phyloP scores from a whole-genome alignment of 2,888 invertebrate genomes.

The Platycheirus albimanus region DNA sequence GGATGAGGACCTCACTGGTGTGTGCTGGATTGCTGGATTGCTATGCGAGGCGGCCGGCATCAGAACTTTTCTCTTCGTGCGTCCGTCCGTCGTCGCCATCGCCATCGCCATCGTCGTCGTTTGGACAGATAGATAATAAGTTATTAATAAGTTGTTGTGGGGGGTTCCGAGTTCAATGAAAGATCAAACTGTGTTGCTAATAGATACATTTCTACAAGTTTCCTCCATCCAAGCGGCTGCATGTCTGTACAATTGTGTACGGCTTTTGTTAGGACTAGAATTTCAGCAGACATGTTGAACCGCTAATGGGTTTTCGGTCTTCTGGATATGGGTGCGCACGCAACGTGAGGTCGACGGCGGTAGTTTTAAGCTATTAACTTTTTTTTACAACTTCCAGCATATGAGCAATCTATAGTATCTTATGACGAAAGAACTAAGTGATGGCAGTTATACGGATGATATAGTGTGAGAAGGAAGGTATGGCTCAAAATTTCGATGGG shows the following conservation, averaged over 20 bases:
- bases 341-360: conserved; percentile 44
- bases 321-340: conserved; percentile 43
- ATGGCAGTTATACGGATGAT: not conserved
- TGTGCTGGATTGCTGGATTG: not conserved
- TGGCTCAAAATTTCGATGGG: no score
- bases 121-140: conserved; percentile 64
- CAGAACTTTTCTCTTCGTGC: conserved; percentile 38
- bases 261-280: conserved; percentile 23
- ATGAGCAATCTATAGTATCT: no score
- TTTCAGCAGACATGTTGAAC: conserved; percentile 47
- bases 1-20: not conserved
- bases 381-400: not conserved
- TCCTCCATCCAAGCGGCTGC: conserved; percentile 5
- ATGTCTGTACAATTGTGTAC: not conserved
- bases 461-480: not conserved
- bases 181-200: conserved; percentile 68
- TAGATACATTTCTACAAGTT: conserved; percentile 67
- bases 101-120: no score
- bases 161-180: conserved; percentile 56
- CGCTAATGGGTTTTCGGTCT: conserved; percentile 54
- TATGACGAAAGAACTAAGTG: not conserved
- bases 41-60: no score
- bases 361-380: not conserved
- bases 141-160: conserved; percentile 60
- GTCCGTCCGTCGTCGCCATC: no score